phyloP scores from a whole-genome alignment of 2,113 vertebrate genomes.

The Condylura cristata region DNA sequence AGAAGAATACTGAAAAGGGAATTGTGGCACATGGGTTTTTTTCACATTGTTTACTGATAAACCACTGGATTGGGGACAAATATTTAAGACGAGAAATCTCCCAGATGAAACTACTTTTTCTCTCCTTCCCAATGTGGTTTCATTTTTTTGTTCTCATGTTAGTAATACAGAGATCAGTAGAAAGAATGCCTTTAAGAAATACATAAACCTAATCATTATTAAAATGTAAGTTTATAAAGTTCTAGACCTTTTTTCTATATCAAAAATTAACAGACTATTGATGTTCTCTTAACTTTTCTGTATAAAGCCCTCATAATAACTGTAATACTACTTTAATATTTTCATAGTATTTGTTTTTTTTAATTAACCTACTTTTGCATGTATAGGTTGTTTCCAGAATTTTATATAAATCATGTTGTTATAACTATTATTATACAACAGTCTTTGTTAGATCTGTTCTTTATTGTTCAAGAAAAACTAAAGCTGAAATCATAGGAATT shows the following conservation, averaged over 20 bases:
- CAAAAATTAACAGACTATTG: not conserved
- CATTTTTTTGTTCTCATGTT: not conserved
- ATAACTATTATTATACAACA: not conserved
- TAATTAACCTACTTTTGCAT: not conserved
- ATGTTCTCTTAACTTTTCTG: not conserved
- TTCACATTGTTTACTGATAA: not conserved
- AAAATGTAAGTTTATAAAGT: conserved; percentile 14
- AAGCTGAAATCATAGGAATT: not conserved
- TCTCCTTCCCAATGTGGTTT: not conserved
- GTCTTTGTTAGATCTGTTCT: not conserved
- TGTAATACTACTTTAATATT: not conserved
- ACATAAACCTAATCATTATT: not conserved
- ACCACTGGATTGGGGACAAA: not conserved
- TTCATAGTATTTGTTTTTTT: not conserved
- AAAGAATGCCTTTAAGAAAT: not conserved
- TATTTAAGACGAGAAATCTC: not conserved
- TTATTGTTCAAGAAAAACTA: not conserved
- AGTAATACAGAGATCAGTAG: not conserved
- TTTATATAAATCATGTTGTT: not conserved
- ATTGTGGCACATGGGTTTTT: not conserved
- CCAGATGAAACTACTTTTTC: not conserved
- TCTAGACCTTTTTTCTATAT: not conserved
- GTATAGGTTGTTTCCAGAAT: not conserved
- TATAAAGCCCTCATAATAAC: not conserved
- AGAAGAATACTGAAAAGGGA: not conserved